These are phyloP conservation scores for Cyphomyrmex costatus DNA, from an alignment of 1,140 invertebrate species.

Conservation along the genomic window DNA sequence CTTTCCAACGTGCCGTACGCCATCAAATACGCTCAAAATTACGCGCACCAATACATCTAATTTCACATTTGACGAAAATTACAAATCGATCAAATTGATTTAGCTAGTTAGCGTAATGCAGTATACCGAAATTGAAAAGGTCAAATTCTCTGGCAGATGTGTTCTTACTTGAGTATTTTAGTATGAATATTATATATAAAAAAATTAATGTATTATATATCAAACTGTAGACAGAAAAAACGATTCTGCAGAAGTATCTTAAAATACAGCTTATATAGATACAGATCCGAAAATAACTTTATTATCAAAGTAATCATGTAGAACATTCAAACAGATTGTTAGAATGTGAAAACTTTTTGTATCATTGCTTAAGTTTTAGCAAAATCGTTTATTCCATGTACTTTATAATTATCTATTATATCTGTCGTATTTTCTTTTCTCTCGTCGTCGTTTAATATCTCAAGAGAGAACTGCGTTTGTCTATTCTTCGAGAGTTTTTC, in stretches of 20 bases:
- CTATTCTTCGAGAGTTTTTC: neutral
- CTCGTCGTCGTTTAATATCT: neutral
- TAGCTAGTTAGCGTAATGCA: neutral
- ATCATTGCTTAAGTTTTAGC: no score
- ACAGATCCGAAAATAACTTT: no score
- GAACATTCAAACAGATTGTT: no score
- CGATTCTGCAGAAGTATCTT: no score
- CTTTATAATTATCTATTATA: neutral
- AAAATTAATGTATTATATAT: neutral
- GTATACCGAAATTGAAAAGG: neutral
- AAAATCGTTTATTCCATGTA: no score
- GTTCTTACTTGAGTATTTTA: neutral
- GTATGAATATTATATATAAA: neutral
- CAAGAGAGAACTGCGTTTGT: neutral
- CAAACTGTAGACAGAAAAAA: no score
- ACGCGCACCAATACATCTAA: neutral
- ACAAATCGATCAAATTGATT: conserved; percentile 32
- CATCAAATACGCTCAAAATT: no score
- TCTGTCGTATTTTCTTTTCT: neutral
- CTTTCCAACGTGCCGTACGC: neutral
- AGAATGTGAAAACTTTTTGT: no score
- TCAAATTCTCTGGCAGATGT: neutral
- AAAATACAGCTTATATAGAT: no score
- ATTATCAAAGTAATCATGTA: no score
- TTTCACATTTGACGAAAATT: conserved; percentile 14